A percentile compares a stretch with the other conserved stretches of the same genome.
Conservation (phyloP, 2,797 vertebrate species). For the Pipistrellus pipistrellus region DNA sequence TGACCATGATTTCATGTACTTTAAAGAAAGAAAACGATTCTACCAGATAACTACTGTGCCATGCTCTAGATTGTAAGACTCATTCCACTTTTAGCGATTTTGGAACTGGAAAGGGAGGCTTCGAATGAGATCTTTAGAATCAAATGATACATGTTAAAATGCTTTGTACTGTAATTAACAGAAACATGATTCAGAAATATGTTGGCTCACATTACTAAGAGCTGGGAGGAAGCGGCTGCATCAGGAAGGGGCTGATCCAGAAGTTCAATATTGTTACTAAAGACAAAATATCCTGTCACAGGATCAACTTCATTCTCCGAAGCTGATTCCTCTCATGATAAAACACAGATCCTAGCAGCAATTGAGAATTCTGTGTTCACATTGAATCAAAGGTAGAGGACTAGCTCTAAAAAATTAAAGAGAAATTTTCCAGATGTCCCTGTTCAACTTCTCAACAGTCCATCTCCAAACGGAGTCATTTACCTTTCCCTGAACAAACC, state of each 20-base stretch:
- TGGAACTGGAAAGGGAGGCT: not conserved
- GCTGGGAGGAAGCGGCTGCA: not conserved
- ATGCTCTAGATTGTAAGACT: not conserved
- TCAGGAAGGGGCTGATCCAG: slow-evolving; percentile 46
- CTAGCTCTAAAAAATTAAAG: slow-evolving; percentile 9
- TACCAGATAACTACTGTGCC: not conserved
- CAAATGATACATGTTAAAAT: not conserved
- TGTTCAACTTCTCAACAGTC: not conserved
- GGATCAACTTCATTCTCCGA: slow-evolving; percentile 18
- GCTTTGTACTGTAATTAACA: not conserved
- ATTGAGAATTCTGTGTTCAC: not conserved
- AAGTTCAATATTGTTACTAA: slow-evolving; percentile 36
- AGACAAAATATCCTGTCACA: not conserved
- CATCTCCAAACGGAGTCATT: not conserved
- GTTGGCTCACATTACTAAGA: not conserved
- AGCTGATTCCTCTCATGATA: not conserved
- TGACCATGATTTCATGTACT: slow-evolving; percentile 12
- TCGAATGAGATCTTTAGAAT: not conserved
- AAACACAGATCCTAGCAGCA: slow-evolving; percentile 2
- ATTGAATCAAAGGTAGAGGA: slow-evolving; percentile 19
- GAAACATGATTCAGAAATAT: slow-evolving; percentile 56
- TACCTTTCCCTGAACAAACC: not conserved
- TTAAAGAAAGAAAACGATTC: slow-evolving; percentile 34
- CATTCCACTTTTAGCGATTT: slow-evolving; percentile 41
- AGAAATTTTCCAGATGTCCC: not conserved